A percentile compares a stretch with the other conserved stretches of the same genome.
Evolutionary conservation across 2,113 vertebrate genomes (phyloP).

Genomic region (Anas platyrhynchos): DNA sequence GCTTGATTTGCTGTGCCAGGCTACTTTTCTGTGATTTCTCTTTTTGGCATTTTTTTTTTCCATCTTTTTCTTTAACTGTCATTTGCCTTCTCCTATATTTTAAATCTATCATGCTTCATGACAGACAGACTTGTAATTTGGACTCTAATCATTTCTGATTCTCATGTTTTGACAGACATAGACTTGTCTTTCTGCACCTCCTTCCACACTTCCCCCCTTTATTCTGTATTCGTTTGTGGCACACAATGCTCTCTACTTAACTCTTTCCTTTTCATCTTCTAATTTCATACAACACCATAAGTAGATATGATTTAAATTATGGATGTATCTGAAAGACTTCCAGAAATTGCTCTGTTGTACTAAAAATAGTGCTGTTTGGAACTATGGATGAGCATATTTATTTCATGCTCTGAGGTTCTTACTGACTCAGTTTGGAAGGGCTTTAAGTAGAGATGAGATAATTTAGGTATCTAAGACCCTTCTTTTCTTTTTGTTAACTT

Average conservation of each 20-base stretch:
- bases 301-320: not conserved
- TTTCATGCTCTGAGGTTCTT: not conserved
- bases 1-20: constrained; percentile 1
- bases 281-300: not conserved
- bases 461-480: not conserved
- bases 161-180: constrained; percentile 69
- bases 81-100: constrained; percentile 65
- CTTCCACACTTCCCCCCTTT: constrained; percentile 53
- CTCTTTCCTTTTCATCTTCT: constrained; percentile 23
- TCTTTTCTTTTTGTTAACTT: not conserved
- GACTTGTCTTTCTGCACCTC: constrained; percentile 61
- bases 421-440: not conserved
- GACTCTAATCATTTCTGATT: constrained; percentile 70
- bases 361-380: not conserved
- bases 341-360: constrained; percentile 5
- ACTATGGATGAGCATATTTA: not conserved
- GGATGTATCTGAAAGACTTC: not conserved
- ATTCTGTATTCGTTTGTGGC: constrained; percentile 42
- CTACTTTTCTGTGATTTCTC: constrained; percentile 7
- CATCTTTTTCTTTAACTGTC: constrained; percentile 58
- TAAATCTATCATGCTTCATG: constrained; percentile 64
- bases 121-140: constrained; percentile 73
- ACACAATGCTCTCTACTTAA: constrained; percentile 40
- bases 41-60: constrained; percentile 30
- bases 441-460: not conserved